A percentile compares a stretch with the other conserved stretches of the same genome.
Conservation (phyloP, 2,113 vertebrate species). For the Sturnus vulgaris region DNA sequence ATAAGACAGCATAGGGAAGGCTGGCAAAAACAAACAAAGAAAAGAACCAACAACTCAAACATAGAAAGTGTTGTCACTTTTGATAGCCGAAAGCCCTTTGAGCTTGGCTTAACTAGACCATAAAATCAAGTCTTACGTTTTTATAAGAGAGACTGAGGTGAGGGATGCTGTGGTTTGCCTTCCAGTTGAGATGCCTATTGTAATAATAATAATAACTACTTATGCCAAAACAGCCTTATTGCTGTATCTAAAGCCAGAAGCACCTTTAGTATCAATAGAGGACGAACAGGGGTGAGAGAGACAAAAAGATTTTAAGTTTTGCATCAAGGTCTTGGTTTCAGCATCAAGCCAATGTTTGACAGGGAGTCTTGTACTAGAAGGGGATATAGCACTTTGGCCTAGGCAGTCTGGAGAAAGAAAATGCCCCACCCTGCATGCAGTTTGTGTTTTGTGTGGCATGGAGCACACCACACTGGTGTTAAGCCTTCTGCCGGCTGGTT, state of each 20-base stretch:
- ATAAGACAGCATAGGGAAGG: background rate
- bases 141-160: background rate
- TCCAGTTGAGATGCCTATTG: background rate
- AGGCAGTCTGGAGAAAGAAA: background rate
- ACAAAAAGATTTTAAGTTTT: background rate
- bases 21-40: background rate
- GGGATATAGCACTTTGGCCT: background rate
- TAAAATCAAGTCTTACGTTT: background rate
- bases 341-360: background rate
- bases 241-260: background rate
- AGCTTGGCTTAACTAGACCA: background rate
- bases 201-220: background rate
- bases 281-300: background rate
- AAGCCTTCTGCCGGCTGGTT: background rate
- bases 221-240: background rate
- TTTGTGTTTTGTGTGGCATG: background rate
- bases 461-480: background rate
- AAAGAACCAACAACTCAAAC: too few relatives aligned
- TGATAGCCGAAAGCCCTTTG: background rate
- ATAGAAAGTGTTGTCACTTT: background rate
- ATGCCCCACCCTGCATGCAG: fast-evolving
- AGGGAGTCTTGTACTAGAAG: background rate
- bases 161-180: background rate
- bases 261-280: background rate
- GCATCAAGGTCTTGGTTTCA: background rate